phyloP scores from a whole-genome alignment of 1,140 invertebrate genomes.

The Pseudomyrmex flavicornis region DNA sequence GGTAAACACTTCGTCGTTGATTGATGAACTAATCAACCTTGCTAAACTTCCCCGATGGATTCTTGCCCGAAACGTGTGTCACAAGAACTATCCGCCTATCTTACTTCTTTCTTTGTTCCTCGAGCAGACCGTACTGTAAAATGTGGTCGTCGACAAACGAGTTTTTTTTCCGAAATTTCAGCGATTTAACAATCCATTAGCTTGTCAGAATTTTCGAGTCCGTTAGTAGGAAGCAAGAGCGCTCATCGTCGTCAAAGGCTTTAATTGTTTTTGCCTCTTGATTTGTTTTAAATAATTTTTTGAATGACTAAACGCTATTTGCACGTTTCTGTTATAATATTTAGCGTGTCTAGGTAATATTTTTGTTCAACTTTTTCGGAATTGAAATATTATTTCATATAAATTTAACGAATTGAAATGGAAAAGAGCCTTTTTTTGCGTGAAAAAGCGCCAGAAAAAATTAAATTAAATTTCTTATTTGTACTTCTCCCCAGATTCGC shows the following conservation, averaged over 20 bases:
- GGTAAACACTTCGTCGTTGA: conserved; percentile 81
- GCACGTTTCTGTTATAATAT: not conserved
- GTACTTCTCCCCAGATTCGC: conserved; percentile 28
- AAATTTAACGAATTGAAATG: not conserved
- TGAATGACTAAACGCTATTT: no score
- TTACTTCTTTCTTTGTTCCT: conserved; percentile 35
- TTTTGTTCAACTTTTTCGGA: not conserved
- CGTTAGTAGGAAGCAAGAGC: not conserved
- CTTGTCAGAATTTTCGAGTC: conserved; percentile 29
- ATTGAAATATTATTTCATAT: conserved; percentile 10
- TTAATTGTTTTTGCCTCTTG: not conserved
- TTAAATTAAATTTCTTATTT: conserved; percentile 50
- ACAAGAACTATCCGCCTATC: conserved; percentile 49
- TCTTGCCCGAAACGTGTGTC: not conserved
- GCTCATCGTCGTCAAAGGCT: conserved; percentile 11
- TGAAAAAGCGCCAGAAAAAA: not conserved
- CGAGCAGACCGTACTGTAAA: not conserved
- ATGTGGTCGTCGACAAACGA: conserved; percentile 7
- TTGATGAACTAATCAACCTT: conserved; percentile 82
- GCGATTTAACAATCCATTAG: conserved; percentile 45
- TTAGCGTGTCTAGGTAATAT: not conserved
- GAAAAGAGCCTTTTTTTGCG: not conserved
- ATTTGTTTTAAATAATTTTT: no score
- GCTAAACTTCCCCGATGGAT: conserved; percentile 65
- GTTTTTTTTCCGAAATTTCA: conserved; percentile 43